Evolutionary conservation across 1,140 invertebrate species (phyloP).

Genomic region (Vanessa tameamea): DNA sequence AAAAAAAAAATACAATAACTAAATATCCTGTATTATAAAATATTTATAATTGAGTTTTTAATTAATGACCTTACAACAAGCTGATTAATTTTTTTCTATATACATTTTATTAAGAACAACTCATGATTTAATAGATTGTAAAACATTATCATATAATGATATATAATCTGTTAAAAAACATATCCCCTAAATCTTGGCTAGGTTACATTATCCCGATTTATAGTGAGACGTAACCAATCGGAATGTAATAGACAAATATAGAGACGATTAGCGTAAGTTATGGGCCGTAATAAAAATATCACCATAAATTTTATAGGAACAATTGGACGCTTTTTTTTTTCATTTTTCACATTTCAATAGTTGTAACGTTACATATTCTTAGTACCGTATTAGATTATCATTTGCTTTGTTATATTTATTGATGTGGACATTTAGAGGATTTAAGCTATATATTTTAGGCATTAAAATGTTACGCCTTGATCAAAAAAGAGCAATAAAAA

Average conservation of each 20-base stretch:
- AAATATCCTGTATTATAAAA: too few species aligned
- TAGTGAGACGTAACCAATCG: background rate
- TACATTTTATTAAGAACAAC: too few species aligned
- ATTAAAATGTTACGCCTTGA: too few species aligned
- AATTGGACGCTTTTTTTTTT: constrained; percentile 11
- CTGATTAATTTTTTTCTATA: too few species aligned
- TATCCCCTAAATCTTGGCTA: background rate
- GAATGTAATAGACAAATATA: constrained; percentile 28
- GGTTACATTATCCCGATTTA: constrained; percentile 12
- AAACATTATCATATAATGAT: too few species aligned
- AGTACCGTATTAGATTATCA: constrained; percentile 14
- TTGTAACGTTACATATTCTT: background rate
- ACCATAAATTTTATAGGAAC: constrained; percentile 25
- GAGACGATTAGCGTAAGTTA: constrained; percentile 34
- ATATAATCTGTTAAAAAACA: background rate
- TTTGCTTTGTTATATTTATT: background rate
- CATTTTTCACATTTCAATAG: constrained; percentile 10
- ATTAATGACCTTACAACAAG: too few species aligned
- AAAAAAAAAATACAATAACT: too few species aligned
- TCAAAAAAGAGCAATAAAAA: too few species aligned
- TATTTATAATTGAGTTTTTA: background rate
- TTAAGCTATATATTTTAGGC: background rate
- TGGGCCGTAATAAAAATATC: constrained; percentile 34
- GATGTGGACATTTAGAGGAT: background rate
- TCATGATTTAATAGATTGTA: too few species aligned